These are phyloP conservation scores for Numida meleagris DNA, from an alignment of 2,113 vertebrate genomes.

Conservation along the genomic window DNA sequence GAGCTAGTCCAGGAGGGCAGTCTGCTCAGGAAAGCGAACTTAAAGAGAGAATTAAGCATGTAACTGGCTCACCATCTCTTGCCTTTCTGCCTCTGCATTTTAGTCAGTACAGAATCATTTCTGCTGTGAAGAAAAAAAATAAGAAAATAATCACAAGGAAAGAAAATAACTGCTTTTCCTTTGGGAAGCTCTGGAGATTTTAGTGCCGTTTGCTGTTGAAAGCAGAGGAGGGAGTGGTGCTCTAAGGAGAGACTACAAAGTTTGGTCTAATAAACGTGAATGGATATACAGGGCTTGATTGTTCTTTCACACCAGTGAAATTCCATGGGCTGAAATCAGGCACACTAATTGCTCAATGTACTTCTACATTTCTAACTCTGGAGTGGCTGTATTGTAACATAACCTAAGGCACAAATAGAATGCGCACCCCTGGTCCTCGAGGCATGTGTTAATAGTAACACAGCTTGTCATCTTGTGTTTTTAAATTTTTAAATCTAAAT, in stretches of 20 bases:
- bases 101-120: neutral
- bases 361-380: slow-evolving; percentile 43
- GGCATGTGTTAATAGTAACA: slow-evolving; percentile 50
- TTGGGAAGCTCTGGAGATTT: slow-evolving; percentile 4
- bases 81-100: neutral
- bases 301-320: slow-evolving; percentile 47
- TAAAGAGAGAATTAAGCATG: neutral
- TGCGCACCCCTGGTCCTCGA: neutral
- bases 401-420: slow-evolving; percentile 18
- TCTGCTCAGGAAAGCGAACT: neutral
- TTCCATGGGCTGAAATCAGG: slow-evolving; percentile 4
- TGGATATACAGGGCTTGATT: slow-evolving; percentile 25
- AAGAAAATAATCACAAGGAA: neutral
- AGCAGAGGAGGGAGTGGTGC: neutral
- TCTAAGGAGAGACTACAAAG: slow-evolving; percentile 17
- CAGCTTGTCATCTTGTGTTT: slow-evolving; percentile 49
- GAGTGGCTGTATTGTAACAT: neutral
- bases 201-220: neutral
- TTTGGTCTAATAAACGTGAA: slow-evolving; percentile 42
- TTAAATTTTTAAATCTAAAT: slow-evolving; percentile 58
- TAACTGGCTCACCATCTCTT: neutral
- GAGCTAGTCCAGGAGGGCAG: neutral
- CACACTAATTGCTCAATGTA: slow-evolving; percentile 35
- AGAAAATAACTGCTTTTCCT: neutral
- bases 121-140: neutral